Evolutionary conservation across 2,888 invertebrate genomes (phyloP).

Genomic region (Cepaea hortensis): DNA sequence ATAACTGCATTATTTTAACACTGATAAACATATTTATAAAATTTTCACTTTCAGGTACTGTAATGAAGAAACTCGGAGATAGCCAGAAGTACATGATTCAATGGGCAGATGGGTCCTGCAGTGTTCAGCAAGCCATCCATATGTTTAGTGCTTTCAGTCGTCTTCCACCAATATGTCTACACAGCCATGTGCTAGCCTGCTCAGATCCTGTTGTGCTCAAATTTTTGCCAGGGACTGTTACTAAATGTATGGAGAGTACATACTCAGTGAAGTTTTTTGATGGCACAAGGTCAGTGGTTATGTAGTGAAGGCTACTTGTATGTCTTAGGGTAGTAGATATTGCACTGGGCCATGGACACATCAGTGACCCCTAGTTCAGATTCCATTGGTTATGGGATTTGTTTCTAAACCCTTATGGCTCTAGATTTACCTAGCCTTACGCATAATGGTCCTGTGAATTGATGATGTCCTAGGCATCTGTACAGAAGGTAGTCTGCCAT

Average conservation of each 20-base stretch:
- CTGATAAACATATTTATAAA: background rate
- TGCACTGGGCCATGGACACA: background rate
- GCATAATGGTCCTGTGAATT: no score
- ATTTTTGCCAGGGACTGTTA: constrained; percentile 66
- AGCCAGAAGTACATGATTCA: constrained; percentile 68
- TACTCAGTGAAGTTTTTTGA: constrained; percentile 62
- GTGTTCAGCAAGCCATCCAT: constrained; percentile 64
- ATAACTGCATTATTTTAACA: background rate
- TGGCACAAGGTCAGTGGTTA: constrained; percentile 47
- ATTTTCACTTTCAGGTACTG: constrained; percentile 59
- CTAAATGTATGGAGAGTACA: constrained; percentile 41
- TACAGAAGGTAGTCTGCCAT: no score
- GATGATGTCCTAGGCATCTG: no score
- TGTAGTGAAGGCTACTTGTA: background rate
- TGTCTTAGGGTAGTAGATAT: background rate
- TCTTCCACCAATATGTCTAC: constrained; percentile 58
- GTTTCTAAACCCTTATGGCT: no score
- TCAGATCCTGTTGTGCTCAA: constrained; percentile 55
- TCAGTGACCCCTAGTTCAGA: background rate
- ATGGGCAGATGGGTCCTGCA: constrained; percentile 66
- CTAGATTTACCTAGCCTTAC: no score
- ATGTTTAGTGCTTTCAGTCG: constrained; percentile 72
- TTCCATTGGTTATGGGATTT: no score
- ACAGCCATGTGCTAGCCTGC: constrained; percentile 65
- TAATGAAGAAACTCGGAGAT: constrained; percentile 63